A percentile compares a stretch with the other conserved stretches of the same genome.
phyloP scores from a whole-genome alignment of 2,888 invertebrate genomes.

The Heliothis peltigera region DNA sequence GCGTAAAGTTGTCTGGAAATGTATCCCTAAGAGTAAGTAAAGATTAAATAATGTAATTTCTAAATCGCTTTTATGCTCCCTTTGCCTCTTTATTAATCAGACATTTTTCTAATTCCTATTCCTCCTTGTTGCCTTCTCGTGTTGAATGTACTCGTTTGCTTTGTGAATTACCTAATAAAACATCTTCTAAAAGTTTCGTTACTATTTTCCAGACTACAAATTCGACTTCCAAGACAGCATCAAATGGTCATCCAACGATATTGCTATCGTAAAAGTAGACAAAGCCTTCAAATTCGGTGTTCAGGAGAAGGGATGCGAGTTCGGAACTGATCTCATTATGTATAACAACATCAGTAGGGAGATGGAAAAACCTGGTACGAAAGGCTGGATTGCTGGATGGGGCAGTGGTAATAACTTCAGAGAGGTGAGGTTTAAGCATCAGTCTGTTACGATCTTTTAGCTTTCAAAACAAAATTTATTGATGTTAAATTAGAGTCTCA shows the following conservation, averaged over 20 bases:
- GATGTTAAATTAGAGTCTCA: too few species aligned
- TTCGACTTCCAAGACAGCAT: conserved; percentile 88
- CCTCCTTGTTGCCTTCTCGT: too few species aligned
- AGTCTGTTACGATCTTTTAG: neutral
- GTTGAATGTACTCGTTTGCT: too few species aligned
- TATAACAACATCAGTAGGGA: conserved; percentile 85
- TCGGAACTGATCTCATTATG: conserved; percentile 73
- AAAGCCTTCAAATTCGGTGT: conserved; percentile 82
- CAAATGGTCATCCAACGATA: conserved; percentile 87
- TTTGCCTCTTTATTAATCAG: too few species aligned
- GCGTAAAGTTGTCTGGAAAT: conserved; percentile 85
- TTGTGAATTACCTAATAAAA: too few species aligned
- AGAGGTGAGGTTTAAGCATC: conserved; percentile 71
- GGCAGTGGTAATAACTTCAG: conserved; percentile 85
- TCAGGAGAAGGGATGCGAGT: conserved; percentile 80
- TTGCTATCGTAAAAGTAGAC: conserved; percentile 85
- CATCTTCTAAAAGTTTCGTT: neutral
- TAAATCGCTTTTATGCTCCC: too few species aligned
- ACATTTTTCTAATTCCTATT: neutral
- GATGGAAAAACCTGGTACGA: conserved; percentile 83
- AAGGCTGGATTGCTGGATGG: conserved; percentile 84
- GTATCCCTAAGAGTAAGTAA: conserved; percentile 87
- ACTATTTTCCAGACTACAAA: conserved; percentile 78
- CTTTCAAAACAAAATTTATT: neutral
- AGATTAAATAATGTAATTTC: too few species aligned